Evolutionary conservation across 2,888 invertebrate genomes (phyloP).

Genomic region (Chrysolina haemoptera): DNA sequence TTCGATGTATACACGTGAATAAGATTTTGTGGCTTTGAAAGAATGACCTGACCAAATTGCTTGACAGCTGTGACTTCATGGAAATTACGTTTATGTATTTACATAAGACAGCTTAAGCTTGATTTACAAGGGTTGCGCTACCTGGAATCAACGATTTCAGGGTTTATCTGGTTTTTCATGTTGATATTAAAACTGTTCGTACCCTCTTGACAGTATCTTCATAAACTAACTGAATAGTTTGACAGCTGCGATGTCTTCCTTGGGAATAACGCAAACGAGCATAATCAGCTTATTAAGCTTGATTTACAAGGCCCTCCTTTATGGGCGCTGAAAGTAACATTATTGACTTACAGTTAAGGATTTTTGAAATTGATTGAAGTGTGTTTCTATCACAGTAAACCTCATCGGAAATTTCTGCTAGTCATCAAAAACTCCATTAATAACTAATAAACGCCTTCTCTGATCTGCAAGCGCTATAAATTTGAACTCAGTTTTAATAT

Average conservation of each 20-base stretch:
- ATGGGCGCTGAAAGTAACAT: too few species aligned
- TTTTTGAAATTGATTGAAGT: background rate
- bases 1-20: background rate
- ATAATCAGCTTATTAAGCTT: background rate
- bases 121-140: constrained; percentile 3
- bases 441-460: constrained; percentile 7
- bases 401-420: constrained; percentile 1
- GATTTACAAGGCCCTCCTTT: background rate
- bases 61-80: constrained; percentile 14
- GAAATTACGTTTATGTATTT: constrained; percentile 3
- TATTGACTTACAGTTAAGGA: too few species aligned
- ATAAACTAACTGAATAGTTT: background rate
- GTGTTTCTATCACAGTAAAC: background rate
- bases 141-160: background rate
- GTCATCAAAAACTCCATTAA: constrained; percentile 7
- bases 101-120: constrained; percentile 8
- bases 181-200: background rate
- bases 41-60: background rate
- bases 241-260: background rate
- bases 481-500: constrained; percentile 12
- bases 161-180: background rate
- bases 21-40: background rate
- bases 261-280: background rate
- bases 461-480: constrained; percentile 7
- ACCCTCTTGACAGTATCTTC: background rate